These are phyloP conservation scores for Noctilio leporinus DNA, from an alignment of 2,113 vertebrate genomes.

Conservation along the genomic window DNA sequence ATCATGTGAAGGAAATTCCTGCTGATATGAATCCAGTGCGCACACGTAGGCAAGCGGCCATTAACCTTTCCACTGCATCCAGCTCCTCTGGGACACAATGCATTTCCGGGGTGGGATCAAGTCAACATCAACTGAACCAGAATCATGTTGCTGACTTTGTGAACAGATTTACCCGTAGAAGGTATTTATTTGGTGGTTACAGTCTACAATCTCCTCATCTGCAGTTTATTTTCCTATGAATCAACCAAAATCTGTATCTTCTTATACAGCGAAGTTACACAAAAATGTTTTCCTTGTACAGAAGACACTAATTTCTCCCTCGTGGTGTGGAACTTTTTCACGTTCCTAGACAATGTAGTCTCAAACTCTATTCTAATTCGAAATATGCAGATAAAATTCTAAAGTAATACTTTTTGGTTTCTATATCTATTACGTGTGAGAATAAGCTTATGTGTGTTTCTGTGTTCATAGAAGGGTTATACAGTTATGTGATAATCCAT, in stretches of 20 bases:
- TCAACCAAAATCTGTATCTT: not conserved
- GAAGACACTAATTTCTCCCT: not conserved
- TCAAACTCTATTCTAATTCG: not conserved
- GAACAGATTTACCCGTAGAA: not conserved
- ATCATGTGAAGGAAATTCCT: not conserved
- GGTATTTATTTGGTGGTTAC: not conserved
- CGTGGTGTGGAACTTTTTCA: not conserved
- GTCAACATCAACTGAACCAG: not conserved
- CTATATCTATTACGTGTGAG: not conserved
- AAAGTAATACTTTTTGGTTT: not conserved
- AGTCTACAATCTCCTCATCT: not conserved
- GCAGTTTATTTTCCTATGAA: not conserved
- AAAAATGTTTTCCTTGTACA: not conserved
- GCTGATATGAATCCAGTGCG: not conserved
- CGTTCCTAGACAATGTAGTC: not conserved
- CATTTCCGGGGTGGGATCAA: constrained; percentile 9
- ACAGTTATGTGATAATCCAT: not conserved
- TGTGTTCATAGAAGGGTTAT: not conserved
- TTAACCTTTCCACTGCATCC: constrained; percentile 23
- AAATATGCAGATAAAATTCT: not conserved
- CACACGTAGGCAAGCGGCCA: not conserved
- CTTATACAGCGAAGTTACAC: not conserved
- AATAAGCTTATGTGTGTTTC: not conserved
- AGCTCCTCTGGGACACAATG: not conserved
- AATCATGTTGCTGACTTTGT: not conserved